Conservation (phyloP, 1,140 invertebrate species). For the Tetramorium alpestre region DNA sequence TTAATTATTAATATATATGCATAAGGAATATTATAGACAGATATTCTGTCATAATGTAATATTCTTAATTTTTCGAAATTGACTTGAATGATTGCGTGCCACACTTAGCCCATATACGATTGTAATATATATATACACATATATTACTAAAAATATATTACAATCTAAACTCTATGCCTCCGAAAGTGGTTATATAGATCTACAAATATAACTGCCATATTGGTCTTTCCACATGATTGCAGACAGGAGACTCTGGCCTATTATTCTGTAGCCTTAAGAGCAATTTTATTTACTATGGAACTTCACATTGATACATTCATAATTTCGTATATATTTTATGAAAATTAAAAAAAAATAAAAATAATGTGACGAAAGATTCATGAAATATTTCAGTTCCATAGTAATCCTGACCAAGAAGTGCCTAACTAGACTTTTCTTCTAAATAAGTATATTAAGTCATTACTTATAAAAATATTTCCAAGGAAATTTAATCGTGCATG, state of each 20-base stretch:
- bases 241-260: constrained; percentile 79
- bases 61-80: constrained; percentile 32
- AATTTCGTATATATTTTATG: not conserved
- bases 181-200: constrained; percentile 14
- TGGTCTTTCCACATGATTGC: constrained; percentile 83
- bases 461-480: not conserved
- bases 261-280: constrained; percentile 70
- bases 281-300: constrained; percentile 70
- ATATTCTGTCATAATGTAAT: not conserved
- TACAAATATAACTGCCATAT: constrained; percentile 61
- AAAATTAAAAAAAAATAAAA: constrained; percentile 3
- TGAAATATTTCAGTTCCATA: constrained; percentile 71
- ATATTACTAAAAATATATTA: constrained; percentile 10
- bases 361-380: not conserved
- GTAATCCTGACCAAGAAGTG: constrained; percentile 83
- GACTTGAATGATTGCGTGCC: not conserved
- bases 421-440: constrained; percentile 77
- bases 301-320: constrained; percentile 7
- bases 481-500: constrained; percentile 10
- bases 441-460: constrained; percentile 44
- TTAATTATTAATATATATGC: not conserved
- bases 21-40: not conserved
- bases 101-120: not conserved
- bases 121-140: constrained; percentile 31
- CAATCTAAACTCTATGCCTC: constrained; percentile 15